These are phyloP conservation scores for Lithophane socia DNA, from an alignment of 2,888 invertebrate species.

Conservation along the genomic window DNA sequence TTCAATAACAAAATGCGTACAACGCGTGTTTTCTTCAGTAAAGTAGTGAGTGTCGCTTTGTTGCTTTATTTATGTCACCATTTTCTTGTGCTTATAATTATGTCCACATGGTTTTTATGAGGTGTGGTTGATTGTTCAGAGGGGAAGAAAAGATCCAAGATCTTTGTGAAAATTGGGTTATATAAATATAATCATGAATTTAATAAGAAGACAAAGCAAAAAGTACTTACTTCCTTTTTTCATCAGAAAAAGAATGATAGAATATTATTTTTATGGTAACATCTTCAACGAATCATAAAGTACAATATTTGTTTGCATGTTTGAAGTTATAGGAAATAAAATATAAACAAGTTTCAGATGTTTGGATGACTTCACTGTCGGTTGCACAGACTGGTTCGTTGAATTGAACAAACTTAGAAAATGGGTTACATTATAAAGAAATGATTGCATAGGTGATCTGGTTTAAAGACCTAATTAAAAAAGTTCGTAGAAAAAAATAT, in stretches of 20 bases:
- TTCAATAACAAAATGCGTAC: constrained; percentile 4
- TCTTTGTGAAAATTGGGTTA: not conserved
- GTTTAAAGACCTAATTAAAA: constrained; percentile 34
- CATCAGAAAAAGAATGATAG: constrained; percentile 33
- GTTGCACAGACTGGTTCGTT: constrained; percentile 42
- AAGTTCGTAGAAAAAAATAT: constrained; percentile 32
- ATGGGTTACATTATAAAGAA: constrained; percentile 50
- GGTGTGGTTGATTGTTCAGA: not conserved
- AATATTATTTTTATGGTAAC: constrained; percentile 26
- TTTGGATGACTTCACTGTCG: constrained; percentile 41
- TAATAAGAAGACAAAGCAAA: not conserved
- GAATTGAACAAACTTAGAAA: constrained; percentile 50
- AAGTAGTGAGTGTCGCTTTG: not conserved
- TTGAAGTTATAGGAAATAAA: constrained; percentile 44
- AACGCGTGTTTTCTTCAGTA: too few relatives aligned
- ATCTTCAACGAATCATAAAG: constrained; percentile 50
- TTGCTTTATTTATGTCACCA: not conserved
- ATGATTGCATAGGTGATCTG: constrained; percentile 43
- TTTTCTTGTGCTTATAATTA: not conserved
- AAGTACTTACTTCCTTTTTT: not conserved
- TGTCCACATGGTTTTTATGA: not conserved
- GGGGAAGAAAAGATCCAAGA: not conserved
- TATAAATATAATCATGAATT: too few relatives aligned
- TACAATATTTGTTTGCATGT: constrained; percentile 41
- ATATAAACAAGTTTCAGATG: constrained; percentile 55